phyloP scores from a whole-genome alignment of 2,888 invertebrate genomes.

The Gryllus longicercus region DNA sequence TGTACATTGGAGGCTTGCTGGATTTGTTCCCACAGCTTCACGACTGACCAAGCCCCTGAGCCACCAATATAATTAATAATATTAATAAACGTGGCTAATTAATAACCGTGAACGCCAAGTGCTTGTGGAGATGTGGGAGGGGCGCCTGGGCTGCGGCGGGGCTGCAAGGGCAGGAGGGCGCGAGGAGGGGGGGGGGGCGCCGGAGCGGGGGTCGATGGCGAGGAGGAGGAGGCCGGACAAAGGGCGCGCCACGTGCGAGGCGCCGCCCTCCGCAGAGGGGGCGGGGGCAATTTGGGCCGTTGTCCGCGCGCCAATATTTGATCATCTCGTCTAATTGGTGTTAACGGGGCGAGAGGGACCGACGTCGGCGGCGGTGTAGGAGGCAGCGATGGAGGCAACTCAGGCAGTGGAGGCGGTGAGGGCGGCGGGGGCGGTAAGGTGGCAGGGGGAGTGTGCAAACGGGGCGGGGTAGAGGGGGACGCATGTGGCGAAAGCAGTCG shows the following conservation, averaged over 20 bases:
- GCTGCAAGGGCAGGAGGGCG: neutral
- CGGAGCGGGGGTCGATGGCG: neutral
- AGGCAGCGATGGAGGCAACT: neutral
- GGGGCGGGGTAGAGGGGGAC: too few relatives aligned
- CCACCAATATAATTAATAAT: too few relatives aligned
- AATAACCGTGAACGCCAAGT: too few relatives aligned
- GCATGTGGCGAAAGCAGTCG: too few relatives aligned
- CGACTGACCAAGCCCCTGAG: too few relatives aligned
- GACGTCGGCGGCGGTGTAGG: neutral
- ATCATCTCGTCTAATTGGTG: conserved; percentile 17
- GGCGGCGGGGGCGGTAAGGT: neutral
- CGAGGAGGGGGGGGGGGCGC: neutral
- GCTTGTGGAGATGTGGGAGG: neutral
- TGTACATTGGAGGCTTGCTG: too few relatives aligned
- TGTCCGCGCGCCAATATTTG: conserved; percentile 17
- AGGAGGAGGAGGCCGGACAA: neutral
- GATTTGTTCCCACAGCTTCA: too few relatives aligned
- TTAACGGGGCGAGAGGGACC: neutral
- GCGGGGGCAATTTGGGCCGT: neutral
- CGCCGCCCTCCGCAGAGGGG: neutral
- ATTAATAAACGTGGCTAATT: too few relatives aligned
- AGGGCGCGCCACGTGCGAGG: neutral
- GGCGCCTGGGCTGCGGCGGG: neutral
- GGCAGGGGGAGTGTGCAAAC: neutral
- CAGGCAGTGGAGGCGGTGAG: neutral